Percentiles rank a stretch among this genome's conserved stretches.
Evolutionary conservation across 2,797 vertebrate genomes (phyloP).

Genomic region (Clamator glandarius): DNA sequence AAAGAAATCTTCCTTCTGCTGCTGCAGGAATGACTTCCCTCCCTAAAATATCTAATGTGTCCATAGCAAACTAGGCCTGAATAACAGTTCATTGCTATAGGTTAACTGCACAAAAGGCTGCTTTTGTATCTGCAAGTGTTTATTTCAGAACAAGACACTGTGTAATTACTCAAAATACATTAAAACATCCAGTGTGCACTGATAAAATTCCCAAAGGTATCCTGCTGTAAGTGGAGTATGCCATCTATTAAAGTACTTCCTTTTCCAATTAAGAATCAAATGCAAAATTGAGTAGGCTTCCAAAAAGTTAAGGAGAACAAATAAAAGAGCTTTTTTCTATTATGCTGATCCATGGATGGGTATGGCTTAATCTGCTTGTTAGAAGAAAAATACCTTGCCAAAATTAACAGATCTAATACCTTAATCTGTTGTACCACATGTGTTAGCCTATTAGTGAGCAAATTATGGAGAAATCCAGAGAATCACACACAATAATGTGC

Average conservation of each 20-base stretch:
- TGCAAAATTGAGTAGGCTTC: not conserved
- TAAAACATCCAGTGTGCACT: not conserved
- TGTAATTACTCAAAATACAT: not conserved
- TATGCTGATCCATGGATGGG: not conserved
- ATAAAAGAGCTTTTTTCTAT: not conserved
- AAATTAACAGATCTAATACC: conserved; percentile 23
- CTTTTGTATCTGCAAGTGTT: not conserved
- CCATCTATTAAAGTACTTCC: not conserved
- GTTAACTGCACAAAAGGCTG: not conserved
- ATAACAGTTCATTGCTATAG: not conserved
- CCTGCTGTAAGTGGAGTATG: not conserved
- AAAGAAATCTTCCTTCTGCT: conserved; percentile 21
- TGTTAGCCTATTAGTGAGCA: not conserved
- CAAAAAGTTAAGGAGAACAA: not conserved
- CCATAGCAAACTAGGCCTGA: not conserved
- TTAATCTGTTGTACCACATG: not conserved
- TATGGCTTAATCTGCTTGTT: not conserved
- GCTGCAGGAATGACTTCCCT: not conserved
- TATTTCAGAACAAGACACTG: not conserved
- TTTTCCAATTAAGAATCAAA: not conserved
- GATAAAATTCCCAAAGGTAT: not conserved
- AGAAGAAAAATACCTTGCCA: not conserved
- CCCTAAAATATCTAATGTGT: not conserved
- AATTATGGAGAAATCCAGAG: not conserved
- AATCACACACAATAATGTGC: not conserved